These are phyloP conservation scores for Augiades crinisus DNA, from an alignment of 2,888 invertebrate species.

Conservation along the genomic window DNA sequence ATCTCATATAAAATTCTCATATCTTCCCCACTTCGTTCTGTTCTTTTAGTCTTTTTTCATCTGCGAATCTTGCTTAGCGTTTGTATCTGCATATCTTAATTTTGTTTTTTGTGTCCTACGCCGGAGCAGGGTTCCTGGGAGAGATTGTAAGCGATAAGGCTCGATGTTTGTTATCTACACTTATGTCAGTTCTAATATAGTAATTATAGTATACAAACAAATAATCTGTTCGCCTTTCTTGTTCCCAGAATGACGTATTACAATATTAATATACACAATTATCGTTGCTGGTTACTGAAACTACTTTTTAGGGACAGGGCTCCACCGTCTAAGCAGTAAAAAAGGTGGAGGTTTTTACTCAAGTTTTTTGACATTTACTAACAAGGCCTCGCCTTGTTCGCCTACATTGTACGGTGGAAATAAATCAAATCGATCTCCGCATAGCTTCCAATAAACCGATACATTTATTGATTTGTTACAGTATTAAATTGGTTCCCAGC, in stretches of 20 bases:
- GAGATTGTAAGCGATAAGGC: no score
- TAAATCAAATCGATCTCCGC: conserved; percentile 78
- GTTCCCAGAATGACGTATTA: conserved; percentile 1
- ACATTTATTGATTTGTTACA: conserved; percentile 82
- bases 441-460: conserved; percentile 79
- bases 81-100: no score
- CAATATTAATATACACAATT: conserved; percentile 8
- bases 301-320: conserved; percentile 12
- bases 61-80: no score
- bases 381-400: conserved; percentile 69
- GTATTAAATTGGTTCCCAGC: conserved; percentile 79
- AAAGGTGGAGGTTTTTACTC: conserved; percentile 35
- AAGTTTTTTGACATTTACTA: conserved; percentile 74
- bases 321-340: conserved; percentile 19
- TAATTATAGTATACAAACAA: no score
- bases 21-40: no score
- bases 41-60: no score
- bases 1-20: no score
- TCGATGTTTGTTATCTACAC: no score
- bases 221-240: no score
- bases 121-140: no score
- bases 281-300: conserved; percentile 11
- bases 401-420: conserved; percentile 65
- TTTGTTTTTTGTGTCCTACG: no score
- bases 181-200: no score